Base-by-base conservation (phyloP, 2,888 invertebrate genomes). In the Agrochola macilenta region DNA sequence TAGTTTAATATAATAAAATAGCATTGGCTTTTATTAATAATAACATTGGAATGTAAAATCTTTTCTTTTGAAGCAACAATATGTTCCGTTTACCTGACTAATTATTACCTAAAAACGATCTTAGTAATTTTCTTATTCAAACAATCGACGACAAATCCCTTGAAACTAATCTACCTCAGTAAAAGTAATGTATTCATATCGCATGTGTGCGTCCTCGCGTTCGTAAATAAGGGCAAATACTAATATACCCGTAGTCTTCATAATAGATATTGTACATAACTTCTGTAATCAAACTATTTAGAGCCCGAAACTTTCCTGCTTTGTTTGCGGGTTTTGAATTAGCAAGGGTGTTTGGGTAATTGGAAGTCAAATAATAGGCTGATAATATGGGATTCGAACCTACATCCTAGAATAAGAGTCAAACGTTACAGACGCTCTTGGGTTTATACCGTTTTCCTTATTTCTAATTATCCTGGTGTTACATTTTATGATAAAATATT, bases 401-500 rank as follows among this genome's bases (percentile, higher is more conserved):
- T 35, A 30, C 20, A 17, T 12, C 43, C 39, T 17, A 60, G 17
- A 39, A n/a, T 35, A 30, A 20, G 30, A 30, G 14, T 43, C 52
- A 1, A 46, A 26, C 14, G 8, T 12, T 7, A 11, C 26, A 71
- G 11, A 46, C 23, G 26, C 30, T 26, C 35, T 70, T 70, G 35
- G 23, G 11, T 5, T 14, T 23, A 74, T 30, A 58, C 14, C 9
- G 14, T 60, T 74, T 64, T 80, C 52, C 64, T 74, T 81, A 54
- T 74, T 54, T 49, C 11, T 8, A 60, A 46, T 81, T 80, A 64
- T 81, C 64, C 64, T 64, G 52, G n/a, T 79, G 46, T 79, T 58
- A 57, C 11, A 20, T 49, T 35, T 63, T 63, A 70, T n/a, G 14
- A n/a, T 43, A 12, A 39, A 39, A 17, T 54, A n/a, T 26, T 17